Evolutionary conservation across 2,888 invertebrate species (phyloP).

Genomic region (Alentia gelatinosa): DNA sequence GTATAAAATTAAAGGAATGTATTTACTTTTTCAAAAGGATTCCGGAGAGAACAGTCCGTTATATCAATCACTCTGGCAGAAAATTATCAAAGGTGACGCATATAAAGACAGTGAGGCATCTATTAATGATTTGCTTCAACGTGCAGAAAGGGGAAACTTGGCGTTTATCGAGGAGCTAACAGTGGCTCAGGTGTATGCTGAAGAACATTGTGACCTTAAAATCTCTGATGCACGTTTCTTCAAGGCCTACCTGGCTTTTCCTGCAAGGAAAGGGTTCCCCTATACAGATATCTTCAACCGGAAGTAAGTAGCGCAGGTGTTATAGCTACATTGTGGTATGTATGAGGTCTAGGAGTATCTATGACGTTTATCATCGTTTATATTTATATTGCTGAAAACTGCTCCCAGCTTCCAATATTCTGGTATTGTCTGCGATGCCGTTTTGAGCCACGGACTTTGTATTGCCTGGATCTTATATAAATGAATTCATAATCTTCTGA

Average conservation of each 20-base stretch:
- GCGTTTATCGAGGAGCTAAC: slow-evolving; percentile 10
- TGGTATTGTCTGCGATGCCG: too few species aligned
- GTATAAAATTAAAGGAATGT: too few species aligned
- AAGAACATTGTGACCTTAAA: neutral
- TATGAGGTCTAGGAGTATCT: too few species aligned
- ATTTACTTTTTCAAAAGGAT: slow-evolving; percentile 12
- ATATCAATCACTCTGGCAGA: slow-evolving; percentile 2
- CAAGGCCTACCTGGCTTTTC: slow-evolving; percentile 26
- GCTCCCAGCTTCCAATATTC: too few species aligned
- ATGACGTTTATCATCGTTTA: too few species aligned
- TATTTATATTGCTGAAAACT: too few species aligned
- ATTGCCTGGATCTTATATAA: too few species aligned
- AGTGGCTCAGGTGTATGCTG: neutral
- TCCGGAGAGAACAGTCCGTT: neutral
- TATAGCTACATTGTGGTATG: too few species aligned
- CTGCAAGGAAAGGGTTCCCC: slow-evolving; percentile 35
- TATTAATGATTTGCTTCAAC: neutral
- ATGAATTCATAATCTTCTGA: too few species aligned
- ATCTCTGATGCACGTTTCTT: neutral
- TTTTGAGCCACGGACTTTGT: too few species aligned
- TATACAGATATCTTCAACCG: neutral
- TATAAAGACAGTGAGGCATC: neutral
- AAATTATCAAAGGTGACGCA: neutral
- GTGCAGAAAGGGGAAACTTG: neutral
- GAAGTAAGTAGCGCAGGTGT: slow-evolving; percentile 21